Evolutionary conservation across 2,888 invertebrate genomes (phyloP), one percentile per base, ranked within the genome.

Genomic region (Lepas anatifera): DNA sequence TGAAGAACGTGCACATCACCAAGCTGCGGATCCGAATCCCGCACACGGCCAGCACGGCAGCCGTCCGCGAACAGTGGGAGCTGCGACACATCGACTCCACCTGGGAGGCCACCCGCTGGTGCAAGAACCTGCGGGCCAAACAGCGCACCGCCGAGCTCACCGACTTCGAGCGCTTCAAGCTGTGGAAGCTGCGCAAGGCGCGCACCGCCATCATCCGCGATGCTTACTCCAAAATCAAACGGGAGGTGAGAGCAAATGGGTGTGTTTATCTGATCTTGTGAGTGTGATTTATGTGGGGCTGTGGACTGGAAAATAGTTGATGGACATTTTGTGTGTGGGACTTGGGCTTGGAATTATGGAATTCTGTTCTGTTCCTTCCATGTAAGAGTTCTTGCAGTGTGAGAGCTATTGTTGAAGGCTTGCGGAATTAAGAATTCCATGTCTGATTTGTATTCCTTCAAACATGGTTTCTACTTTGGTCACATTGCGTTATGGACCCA

Each of bases 1-100:
- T 70, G 29, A 70, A 70, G 68, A 68, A 67, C 58, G 70, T 68
- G 67, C 67, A 68, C 27, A 29, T 70, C 27, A 67, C 68, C 22
- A 25, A 29, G 29, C 35, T 68, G 58, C 67, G 68, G 32, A 58
- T 70, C 22, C 32, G 50, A 8, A 29, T 37, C 16, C 41, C 52
- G 39, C 50, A 66, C 66, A 66, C 66, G 66, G 66, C 66, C 25
- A 25, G 39, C 39, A 66, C 66, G 39, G 13, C 25, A 18, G 11
- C 16, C 25, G 66, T 66, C 39, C 66, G 66, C 39, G 39, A 39
- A 7, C 39, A 39, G 66, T 66, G 66, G 66, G 39, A 11, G 25
- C 1, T 2, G 13, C 66, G 66, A 1, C 39, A 66, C 66, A 16
- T 66, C 39, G 16, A 16, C 66, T 3, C 10, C 13, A 25, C 39